phyloP scores from a whole-genome alignment of 2,888 invertebrate species.

The Lasioglossum villosulum region DNA sequence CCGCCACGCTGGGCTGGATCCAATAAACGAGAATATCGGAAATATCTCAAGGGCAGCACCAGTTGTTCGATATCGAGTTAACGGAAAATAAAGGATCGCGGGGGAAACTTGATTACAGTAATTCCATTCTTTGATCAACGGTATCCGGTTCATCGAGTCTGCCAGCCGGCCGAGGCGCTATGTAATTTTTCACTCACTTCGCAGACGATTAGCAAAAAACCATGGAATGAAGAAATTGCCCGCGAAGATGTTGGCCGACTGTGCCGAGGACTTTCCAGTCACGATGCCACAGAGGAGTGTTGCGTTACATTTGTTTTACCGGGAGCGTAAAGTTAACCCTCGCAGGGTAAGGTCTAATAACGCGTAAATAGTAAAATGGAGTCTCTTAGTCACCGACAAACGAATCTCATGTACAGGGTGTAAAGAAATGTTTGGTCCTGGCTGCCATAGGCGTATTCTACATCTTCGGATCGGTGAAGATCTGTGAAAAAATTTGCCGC shows the following conservation, averaged over 20 bases:
- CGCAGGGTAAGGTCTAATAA: too few species aligned
- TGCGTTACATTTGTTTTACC: neutral
- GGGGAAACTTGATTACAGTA: conserved; percentile 63
- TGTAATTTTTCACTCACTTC: conserved; percentile 51
- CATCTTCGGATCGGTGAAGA: too few species aligned
- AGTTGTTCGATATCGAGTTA: conserved; percentile 58
- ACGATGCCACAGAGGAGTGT: neutral
- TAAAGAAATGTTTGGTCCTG: too few species aligned
- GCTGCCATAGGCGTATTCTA: too few species aligned
- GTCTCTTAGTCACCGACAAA: too few species aligned
- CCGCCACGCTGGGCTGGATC: conserved; percentile 29
- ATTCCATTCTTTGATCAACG: conserved; percentile 62
- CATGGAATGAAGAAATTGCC: conserved; percentile 24
- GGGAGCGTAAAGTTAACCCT: neutral
- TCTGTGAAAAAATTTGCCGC: too few species aligned
- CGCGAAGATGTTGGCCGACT: neutral
- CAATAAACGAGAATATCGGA: conserved; percentile 60
- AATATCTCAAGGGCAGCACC: conserved; percentile 60
- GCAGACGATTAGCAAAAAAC: conserved; percentile 35
- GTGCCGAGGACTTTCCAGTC: neutral
- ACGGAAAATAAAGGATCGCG: conserved; percentile 57
- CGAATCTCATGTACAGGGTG: too few species aligned
- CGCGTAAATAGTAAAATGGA: too few species aligned
- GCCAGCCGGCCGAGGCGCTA: conserved; percentile 25
- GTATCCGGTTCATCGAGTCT: conserved; percentile 58